These are phyloP conservation scores for Cloeon dipterum DNA, from an alignment of 2,888 invertebrate genomes.

Conservation along the genomic window DNA sequence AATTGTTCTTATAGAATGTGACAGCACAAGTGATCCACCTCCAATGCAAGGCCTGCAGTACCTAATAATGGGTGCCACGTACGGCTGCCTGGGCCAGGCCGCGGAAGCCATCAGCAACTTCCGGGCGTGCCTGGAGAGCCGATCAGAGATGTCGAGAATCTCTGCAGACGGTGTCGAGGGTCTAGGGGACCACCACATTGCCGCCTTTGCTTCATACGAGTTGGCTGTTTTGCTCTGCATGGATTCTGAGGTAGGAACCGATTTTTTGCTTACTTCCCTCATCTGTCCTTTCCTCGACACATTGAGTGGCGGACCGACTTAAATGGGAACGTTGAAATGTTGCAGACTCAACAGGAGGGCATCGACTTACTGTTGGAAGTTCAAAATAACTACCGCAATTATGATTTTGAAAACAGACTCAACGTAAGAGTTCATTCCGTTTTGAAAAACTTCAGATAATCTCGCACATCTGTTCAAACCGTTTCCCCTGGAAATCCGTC, in stretches of 20 bases:
- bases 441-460: constrained; percentile 14
- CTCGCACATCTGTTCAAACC: too few species aligned
- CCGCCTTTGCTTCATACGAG: constrained; percentile 40
- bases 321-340: constrained; percentile 7
- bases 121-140: constrained; percentile 16
- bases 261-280: background rate
- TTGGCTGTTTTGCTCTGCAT: constrained; percentile 27
- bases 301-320: too few species aligned
- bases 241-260: constrained; percentile 16
- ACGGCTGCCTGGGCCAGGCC: constrained; percentile 19
- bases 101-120: constrained; percentile 18
- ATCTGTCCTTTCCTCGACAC: background rate
- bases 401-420: constrained; percentile 41
- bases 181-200: constrained; percentile 23
- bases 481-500: too few species aligned
- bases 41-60: constrained; percentile 30
- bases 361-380: constrained; percentile 22
- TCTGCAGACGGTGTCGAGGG: constrained; percentile 8
- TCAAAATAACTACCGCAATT: constrained; percentile 30
- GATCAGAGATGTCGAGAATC: constrained; percentile 11
- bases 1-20: background rate
- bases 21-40: constrained; percentile 13
- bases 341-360: constrained; percentile 28
- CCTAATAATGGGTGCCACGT: constrained; percentile 26
- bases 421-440: constrained; percentile 34